Conservation (phyloP, 2,113 vertebrate genomes). For the Ophthalmotilapia sp. region DNA sequence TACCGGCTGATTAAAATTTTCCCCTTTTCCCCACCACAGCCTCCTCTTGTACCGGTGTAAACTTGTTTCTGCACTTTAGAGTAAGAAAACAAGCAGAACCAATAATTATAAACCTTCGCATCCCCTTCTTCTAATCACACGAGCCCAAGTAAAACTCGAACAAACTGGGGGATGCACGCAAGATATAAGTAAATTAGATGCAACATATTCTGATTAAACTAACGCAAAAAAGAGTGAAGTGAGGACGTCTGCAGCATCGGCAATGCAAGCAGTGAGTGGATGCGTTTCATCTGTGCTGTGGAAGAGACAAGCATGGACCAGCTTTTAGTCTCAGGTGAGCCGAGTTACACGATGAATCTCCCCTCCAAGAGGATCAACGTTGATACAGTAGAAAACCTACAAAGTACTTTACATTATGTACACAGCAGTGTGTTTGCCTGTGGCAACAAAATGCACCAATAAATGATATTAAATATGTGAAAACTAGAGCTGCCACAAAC, state of each 20-base stretch:
- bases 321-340: background rate
- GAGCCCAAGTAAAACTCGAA: background rate
- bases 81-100: background rate
- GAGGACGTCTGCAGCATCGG: accelerated
- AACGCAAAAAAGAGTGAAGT: background rate
- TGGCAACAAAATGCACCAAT: background rate
- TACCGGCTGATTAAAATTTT: background rate
- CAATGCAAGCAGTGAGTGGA: background rate
- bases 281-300: background rate
- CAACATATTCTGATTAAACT: background rate
- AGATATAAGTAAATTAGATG: background rate
- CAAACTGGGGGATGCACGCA: background rate
- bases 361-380: background rate
- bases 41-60: background rate
- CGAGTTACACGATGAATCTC: background rate
- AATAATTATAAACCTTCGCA: background rate
- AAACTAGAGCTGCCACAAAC: background rate
- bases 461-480: background rate
- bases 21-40: background rate
- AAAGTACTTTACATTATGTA: background rate
- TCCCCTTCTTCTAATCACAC: background rate
- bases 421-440: background rate
- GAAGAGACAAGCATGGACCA: background rate
- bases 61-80: background rate
- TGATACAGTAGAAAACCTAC: background rate